Base-by-base conservation (phyloP, 2,888 invertebrate genomes). In the Eustalomyia histrio region DNA sequence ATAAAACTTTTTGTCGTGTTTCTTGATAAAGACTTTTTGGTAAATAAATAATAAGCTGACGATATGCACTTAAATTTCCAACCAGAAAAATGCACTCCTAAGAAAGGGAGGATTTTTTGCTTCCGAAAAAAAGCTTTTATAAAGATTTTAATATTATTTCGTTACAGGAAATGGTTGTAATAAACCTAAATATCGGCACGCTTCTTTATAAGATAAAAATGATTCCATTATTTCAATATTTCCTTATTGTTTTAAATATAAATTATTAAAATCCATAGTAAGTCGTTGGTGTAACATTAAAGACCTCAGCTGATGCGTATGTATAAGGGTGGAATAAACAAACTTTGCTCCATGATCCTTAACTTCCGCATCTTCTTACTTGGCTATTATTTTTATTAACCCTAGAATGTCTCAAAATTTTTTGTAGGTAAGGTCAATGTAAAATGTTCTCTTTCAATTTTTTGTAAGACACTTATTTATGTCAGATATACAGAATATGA, bases 161-260 rank as follows among this genome's bases (percentile, higher is more conserved):
- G 18, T 52, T 52, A 52, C 14, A 73, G 76, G 81, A 74, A 71
- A 52, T 67, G 18, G 18, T 16, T 58, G 50, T 50, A 12, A 21
- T 43, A 18, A 55, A 35, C n/a, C 10, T 81, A 75, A 81, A 78
- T 81, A 61, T 57, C 63, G 55, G 18, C 81, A 81, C 81, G 81
- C 81, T 71, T 64, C 61, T 55, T 47, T 18, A 50, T 63, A 57
- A 78, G 65, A 72, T 21, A 14, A 16, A 47, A 43, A 14, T 72
- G 65, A 78, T 71, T n/a, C 52, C 29, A 61, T 78, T 78, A 78
- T 72, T 72, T 78, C 18, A 73, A 68, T 73, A 61, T 67, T 67
- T 29, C 55, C 68, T 50, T 6, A 61, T 78, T 72, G 53, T 61
- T 61, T 78, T 61, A 29, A 18, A 35, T 50, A 50, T 72, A 73